Base-by-base conservation (phyloP, 1,140 invertebrate species). In the Panagrolaimus sp. region DNA sequence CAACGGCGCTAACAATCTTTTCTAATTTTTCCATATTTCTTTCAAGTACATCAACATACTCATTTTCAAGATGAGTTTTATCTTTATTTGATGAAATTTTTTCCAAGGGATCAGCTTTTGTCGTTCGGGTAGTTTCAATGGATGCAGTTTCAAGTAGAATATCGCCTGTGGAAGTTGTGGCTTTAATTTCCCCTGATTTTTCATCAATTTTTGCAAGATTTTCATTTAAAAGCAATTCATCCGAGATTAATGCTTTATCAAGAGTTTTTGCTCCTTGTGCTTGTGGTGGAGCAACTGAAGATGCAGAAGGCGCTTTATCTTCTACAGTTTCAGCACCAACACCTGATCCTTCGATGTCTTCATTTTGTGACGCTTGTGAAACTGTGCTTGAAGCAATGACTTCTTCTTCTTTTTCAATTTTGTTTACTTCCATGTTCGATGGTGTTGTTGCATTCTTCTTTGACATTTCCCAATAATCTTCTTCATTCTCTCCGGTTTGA, bases 1-100 rank as follows among this genome's bases (percentile, higher is more conserved):
- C 75, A 3, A 74, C 73, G 1, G 74, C 73, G 12, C 45, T 75
- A n/a, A 74, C 76, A 43, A 74, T 76, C 21, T 65, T 62, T 45
- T 74, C 73, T 17, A 74, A 48, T 24, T 74, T 45, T n/a, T 63
- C 52, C 43, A 74, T 74, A n/a, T 58, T 48, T 28, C 17, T 52
- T 38, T 69, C 28, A 21, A 65, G 17, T 12, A 46, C 43, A 26
- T 66, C 52, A 4, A 43, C 46, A 10, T 69, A 38, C 7, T 38
- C 32, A 38, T 38, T 38, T 8, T 69, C 28, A 14, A 52, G 28
- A 8, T 24, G 32, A 28, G 15, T 43, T n/a, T 43, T 21, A 28
- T 12, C 21, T 43, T 55, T 45, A 17, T 26, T 52, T 12, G 12
- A 63, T 74, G 43, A 48, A 58, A 9, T 73, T 58, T 68, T 48